Evolutionary conservation across 2,888 invertebrate species (phyloP).

Genomic region (Amblyteles armatorius): DNA sequence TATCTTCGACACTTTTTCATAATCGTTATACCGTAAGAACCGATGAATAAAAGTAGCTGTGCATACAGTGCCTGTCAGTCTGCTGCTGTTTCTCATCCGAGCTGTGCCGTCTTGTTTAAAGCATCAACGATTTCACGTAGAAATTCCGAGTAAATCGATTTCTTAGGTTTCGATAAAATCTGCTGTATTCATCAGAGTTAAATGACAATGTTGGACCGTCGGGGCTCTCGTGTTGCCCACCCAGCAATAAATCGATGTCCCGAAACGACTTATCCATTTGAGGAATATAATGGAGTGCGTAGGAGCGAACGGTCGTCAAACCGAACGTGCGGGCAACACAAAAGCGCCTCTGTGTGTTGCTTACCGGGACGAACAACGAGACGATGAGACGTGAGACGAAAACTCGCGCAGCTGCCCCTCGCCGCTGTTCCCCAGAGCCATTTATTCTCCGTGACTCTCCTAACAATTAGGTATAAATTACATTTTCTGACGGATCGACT

Average conservation of each 20-base stretch:
- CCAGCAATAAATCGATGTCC: constrained; percentile 63
- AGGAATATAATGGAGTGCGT: constrained; percentile 61
- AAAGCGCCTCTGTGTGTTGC: constrained; percentile 23
- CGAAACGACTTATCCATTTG: constrained; percentile 58
- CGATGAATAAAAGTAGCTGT: background rate
- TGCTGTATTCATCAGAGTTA: background rate
- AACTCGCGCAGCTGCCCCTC: constrained; percentile 65
- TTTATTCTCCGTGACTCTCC: constrained; percentile 70
- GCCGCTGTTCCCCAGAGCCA: constrained; percentile 60
- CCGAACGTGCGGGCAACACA: constrained; percentile 55
- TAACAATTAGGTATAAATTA: constrained; percentile 73
- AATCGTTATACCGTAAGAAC: background rate
- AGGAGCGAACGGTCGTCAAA: constrained; percentile 45
- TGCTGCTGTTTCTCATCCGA: background rate
- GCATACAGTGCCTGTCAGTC: background rate
- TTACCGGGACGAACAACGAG: constrained; percentile 36
- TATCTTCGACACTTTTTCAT: background rate
- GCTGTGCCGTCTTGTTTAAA: background rate
- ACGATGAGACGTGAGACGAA: constrained; percentile 52
- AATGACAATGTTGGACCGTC: constrained; percentile 52
- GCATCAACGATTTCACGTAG: background rate
- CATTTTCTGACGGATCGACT: constrained; percentile 72
- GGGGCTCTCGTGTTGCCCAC: constrained; percentile 42
- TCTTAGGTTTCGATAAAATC: background rate
- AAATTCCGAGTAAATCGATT: background rate